phyloP scores from a whole-genome alignment of 2,797 vertebrate genomes.

The Uromys caudimaculatus region DNA sequence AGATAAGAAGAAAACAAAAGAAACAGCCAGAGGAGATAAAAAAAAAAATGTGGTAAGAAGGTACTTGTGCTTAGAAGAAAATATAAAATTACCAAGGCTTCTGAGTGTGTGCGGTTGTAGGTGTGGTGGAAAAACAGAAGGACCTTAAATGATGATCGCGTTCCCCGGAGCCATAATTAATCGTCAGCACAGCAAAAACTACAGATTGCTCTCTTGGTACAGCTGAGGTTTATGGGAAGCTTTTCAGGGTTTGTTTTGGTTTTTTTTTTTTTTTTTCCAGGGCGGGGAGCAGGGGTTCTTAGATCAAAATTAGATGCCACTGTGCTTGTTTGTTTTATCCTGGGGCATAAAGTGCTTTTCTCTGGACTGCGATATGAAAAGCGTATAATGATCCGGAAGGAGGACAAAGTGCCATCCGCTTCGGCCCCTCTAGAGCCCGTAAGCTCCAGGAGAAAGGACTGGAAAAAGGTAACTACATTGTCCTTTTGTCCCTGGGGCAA shows the following conservation, averaged over 20 bases:
- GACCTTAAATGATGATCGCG: background rate
- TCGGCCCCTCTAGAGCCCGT: background rate
- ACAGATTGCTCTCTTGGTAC: background rate
- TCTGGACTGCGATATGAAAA: background rate
- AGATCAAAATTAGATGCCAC: background rate
- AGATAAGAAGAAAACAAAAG: background rate
- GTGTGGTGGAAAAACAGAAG: background rate
- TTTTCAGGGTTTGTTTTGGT: background rate
- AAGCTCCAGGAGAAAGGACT: background rate
- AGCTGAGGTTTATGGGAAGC: background rate
- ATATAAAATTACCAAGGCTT: background rate
- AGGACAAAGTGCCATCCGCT: background rate
- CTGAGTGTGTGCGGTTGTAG: background rate
- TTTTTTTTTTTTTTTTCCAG: too few species aligned
- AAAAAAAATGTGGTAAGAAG: background rate
- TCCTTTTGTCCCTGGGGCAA: background rate
- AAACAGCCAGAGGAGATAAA: background rate
- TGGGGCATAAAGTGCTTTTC: background rate
- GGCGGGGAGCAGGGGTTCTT: background rate
- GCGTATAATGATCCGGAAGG: background rate
- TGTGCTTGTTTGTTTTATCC: constrained; percentile 26
- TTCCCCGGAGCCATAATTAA: background rate
- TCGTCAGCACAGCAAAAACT: background rate
- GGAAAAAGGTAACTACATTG: background rate
- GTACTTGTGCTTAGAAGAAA: background rate